phyloP scores from a whole-genome alignment of 2,797 vertebrate genomes.

The Intellagama lesueurii region DNA sequence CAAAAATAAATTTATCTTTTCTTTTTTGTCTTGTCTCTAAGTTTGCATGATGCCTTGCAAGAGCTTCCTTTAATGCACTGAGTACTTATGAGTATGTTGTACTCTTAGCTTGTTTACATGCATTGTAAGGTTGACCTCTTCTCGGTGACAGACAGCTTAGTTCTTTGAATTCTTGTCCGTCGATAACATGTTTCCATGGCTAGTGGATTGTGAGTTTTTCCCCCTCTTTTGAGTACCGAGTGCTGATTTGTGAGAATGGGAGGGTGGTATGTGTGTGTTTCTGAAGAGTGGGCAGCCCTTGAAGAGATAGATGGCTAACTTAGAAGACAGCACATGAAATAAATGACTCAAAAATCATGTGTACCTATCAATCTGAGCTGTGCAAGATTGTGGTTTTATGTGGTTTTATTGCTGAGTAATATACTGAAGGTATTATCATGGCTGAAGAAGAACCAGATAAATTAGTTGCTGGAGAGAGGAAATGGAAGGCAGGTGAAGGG shows the following conservation, averaged over 20 bases:
- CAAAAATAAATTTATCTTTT: not conserved
- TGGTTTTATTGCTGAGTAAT: not conserved
- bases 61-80: not conserved
- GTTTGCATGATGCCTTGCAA: not conserved
- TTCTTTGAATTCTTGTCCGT: not conserved
- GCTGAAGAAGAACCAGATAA: constrained; percentile 35
- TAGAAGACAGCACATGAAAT: not conserved
- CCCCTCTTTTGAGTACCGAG: not conserved
- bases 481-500: not conserved
- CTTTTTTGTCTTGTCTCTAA: not conserved
- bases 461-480: constrained; percentile 13
- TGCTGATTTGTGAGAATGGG: not conserved
- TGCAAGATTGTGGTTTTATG: not conserved
- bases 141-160: not conserved
- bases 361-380: constrained; percentile 26
- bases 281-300: not conserved
- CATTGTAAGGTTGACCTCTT: not conserved
- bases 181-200: not conserved
- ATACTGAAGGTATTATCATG: constrained; percentile 27
- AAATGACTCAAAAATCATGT: not conserved
- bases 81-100: not conserved
- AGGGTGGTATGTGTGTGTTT: not conserved
- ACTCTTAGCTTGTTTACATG: not conserved
- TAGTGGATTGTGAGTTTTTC: no score
- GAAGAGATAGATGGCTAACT: not conserved